Evolutionary conservation across 2,797 vertebrate species (phyloP), one percentile per base, ranked within the genome.

Genomic region (Megaceryle alcyon): DNA sequence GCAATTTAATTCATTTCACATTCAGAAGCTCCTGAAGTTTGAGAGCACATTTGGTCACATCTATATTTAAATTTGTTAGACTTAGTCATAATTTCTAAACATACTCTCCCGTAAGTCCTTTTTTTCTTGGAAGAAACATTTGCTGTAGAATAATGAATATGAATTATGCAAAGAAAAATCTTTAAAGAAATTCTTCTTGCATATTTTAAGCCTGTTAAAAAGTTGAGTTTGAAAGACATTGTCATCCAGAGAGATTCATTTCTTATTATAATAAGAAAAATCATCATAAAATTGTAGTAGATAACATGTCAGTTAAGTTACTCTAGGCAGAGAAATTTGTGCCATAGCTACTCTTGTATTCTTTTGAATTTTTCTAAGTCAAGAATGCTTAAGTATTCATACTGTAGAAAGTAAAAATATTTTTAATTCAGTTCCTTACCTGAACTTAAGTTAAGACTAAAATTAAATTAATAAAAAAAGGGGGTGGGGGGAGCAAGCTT

Each of bases 11-110:
- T 43, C 53, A 57, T 68, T 94, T 87, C 70, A 82, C 31, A 68
- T 95, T 78, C 75, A 92, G 44, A 92, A 93, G n/a, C 31, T 90
- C 80, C 73, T 76, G 29, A 92, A 94, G 72, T 91, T 73, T 78
- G 35, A 86, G 66, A 93, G 28, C 51, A 88, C 75, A 86, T 86
- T 96, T 85, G 91, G 82, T 75, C 90, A 94, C 39, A 97, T 94
- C 64, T 96, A 65, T 96, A 96, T 96, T 95, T 96, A 96, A 96
- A 96, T 96, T 91, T 90, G 66, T 93, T 97, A 95, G 85, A 93
- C 92, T 94, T 86, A 90, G 69, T 95, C 71, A 95, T 73, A 94
- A 93, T 95, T 97, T 96, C 91, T 92, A 96, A 96, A 95, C 90
- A 95, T 87, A 79, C 23, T 85, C 56, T 77, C 83, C 17, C 3